phyloP scores from a whole-genome alignment of 2,888 invertebrate genomes.

The Magallana nippona region DNA sequence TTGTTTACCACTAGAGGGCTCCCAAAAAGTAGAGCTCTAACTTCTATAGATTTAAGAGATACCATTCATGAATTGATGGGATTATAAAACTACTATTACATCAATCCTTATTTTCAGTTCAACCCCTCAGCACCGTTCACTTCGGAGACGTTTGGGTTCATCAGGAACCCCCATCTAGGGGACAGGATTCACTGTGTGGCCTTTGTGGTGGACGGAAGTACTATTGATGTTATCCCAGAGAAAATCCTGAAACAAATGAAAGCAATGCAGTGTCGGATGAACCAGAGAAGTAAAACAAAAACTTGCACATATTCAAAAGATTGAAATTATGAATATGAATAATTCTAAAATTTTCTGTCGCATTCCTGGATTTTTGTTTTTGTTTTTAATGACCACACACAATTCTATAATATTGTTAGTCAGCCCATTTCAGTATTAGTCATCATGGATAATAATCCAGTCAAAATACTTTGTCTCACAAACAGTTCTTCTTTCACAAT shows the following conservation, averaged over 20 bases:
- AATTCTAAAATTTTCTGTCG: too few species aligned
- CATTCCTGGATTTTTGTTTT: too few species aligned
- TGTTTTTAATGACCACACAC: too few species aligned
- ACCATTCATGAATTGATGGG: too few species aligned
- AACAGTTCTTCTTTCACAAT: background rate
- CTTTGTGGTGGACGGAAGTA: conserved; percentile 40
- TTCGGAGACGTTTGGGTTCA: background rate
- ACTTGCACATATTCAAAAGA: background rate
- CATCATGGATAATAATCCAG: too few species aligned
- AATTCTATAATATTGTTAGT: too few species aligned
- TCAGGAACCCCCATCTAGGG: background rate
- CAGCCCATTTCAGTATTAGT: too few species aligned
- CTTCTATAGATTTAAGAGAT: too few species aligned
- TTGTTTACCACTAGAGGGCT: background rate
- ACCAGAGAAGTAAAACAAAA: background rate
- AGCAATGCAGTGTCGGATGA: conserved; percentile 4
- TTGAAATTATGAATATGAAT: too few species aligned
- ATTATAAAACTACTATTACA: too few species aligned
- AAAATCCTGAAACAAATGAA: conserved; percentile 18
- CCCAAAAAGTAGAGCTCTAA: too few species aligned
- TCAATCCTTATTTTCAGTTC: background rate
- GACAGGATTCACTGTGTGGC: conserved; percentile 41
- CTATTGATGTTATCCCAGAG: conserved; percentile 22
- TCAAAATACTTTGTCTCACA: too few species aligned
- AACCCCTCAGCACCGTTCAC: background rate